Conservation (phyloP, 2,113 vertebrate genomes). For the Taurulus bubalis region DNA sequence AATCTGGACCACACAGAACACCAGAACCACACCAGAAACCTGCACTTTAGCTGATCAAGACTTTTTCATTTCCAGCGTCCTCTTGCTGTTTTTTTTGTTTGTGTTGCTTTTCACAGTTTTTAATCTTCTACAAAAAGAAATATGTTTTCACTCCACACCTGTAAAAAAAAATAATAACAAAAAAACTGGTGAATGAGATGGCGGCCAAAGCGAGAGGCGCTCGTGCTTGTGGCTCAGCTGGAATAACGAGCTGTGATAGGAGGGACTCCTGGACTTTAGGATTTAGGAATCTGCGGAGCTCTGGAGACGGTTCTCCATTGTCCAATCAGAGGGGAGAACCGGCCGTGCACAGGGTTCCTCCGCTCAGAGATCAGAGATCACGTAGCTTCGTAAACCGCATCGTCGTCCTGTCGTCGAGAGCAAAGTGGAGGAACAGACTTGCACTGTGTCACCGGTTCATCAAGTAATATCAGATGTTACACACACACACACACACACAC, state of each 20-base stretch:
- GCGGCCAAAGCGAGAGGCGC: constrained; percentile 18
- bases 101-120: constrained; percentile 13
- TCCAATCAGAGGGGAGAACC: constrained; percentile 6
- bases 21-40: constrained; percentile 62
- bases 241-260: constrained; percentile 24
- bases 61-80: constrained; percentile 34
- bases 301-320: background rate
- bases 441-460: constrained; percentile 47
- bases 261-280: background rate
- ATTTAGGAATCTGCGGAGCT: background rate
- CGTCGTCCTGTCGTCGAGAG: background rate
- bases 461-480: background rate
- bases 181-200: background rate
- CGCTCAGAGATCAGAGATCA: constrained; percentile 5
- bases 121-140: background rate
- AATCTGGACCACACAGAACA: constrained; percentile 70
- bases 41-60: constrained; percentile 80
- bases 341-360: constrained; percentile 11
- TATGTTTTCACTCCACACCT: constrained; percentile 10
- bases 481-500: constrained; percentile 1
- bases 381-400: constrained; percentile 25
- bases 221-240: constrained; percentile 26
- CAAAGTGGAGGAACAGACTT: constrained; percentile 24
- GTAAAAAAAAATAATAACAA: background rate
- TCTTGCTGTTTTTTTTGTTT: constrained; percentile 4